Percentiles rank a stretch among this genome's conserved stretches.
These are phyloP conservation scores for Mesocricetus auratus DNA, from an alignment of 2,113 vertebrate species.

Conservation along the genomic window DNA sequence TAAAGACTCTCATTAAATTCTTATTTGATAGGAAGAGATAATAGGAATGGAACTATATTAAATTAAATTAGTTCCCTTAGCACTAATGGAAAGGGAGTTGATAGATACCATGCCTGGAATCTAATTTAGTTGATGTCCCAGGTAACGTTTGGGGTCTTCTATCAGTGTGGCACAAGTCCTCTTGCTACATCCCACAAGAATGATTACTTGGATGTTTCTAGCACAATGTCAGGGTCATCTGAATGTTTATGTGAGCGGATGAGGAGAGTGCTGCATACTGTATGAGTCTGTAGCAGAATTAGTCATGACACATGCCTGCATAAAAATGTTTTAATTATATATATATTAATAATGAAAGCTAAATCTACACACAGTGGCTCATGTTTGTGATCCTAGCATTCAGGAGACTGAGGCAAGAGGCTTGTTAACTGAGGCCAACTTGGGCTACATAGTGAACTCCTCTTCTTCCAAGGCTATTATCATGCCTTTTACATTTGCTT, in stretches of 20 bases:
- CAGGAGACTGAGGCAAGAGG: neutral
- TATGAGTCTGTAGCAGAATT: neutral
- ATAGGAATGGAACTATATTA: neutral
- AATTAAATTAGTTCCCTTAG: neutral
- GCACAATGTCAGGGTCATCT: neutral
- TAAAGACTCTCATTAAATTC: conserved; percentile 36
- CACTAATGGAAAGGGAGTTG: conserved; percentile 33
- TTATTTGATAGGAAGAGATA: conserved; percentile 38
- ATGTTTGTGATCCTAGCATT: neutral
- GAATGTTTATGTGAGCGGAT: neutral
- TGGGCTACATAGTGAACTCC: neutral
- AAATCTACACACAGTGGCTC: neutral
- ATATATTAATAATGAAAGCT: neutral
- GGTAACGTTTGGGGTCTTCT: conserved; percentile 9
- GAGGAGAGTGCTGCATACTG: neutral
- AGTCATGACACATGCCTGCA: neutral
- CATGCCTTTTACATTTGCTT: neutral
- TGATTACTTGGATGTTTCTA: neutral
- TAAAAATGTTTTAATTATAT: neutral
- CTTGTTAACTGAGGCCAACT: neutral
- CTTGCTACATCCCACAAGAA: neutral
- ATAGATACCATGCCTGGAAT: conserved; percentile 20
- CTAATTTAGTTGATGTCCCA: neutral
- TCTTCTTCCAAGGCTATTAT: neutral
- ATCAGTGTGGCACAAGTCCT: neutral